A percentile compares a stretch with the other conserved stretches of the same genome.
Evolutionary conservation across 35 echinoderm and acorn worm species (phyloP).

Genomic region (Patiria miniata): DNA sequence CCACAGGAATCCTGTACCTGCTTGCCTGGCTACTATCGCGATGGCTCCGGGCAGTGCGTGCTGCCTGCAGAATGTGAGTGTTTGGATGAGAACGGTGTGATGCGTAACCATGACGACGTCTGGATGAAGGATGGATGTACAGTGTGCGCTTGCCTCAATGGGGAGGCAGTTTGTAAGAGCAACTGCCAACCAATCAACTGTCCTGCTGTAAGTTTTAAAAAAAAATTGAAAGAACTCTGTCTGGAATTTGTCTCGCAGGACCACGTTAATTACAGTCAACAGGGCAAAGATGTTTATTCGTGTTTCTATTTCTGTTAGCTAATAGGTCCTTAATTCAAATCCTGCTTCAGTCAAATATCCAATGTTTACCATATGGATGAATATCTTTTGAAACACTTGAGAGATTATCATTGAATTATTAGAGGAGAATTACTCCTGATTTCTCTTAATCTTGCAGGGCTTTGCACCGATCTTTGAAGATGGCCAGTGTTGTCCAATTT

Average conservation of each 20-base stretch:
- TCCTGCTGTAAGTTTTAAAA: constrained; percentile 45
- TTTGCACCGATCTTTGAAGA: constrained; percentile 35
- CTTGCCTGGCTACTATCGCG: constrained; percentile 61
- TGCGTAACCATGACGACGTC: constrained; percentile 30
- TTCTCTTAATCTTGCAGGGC: constrained; percentile 24
- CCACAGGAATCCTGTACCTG: constrained; percentile 59
- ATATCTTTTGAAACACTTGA: no score
- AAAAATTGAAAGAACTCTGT: neutral
- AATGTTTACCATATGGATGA: no score
- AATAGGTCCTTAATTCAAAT: no score
- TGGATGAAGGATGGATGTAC: constrained; percentile 60
- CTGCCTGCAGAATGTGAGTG: constrained; percentile 60
- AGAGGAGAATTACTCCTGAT: no score
- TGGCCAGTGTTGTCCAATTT: constrained; percentile 45
- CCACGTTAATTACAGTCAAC: no score
- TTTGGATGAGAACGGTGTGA: constrained; percentile 46
- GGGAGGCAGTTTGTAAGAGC: constrained; percentile 46
- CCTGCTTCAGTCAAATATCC: no score
- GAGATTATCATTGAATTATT: no score
- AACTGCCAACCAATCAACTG: constrained; percentile 69
- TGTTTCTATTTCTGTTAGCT: no score
- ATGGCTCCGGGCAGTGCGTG: constrained; percentile 48
- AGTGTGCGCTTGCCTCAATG: constrained; percentile 60
- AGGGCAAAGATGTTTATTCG: no score
- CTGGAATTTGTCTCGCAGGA: neutral